These are phyloP conservation scores for Synergus japonicus DNA, from an alignment of 2,888 invertebrate species.

Conservation along the genomic window DNA sequence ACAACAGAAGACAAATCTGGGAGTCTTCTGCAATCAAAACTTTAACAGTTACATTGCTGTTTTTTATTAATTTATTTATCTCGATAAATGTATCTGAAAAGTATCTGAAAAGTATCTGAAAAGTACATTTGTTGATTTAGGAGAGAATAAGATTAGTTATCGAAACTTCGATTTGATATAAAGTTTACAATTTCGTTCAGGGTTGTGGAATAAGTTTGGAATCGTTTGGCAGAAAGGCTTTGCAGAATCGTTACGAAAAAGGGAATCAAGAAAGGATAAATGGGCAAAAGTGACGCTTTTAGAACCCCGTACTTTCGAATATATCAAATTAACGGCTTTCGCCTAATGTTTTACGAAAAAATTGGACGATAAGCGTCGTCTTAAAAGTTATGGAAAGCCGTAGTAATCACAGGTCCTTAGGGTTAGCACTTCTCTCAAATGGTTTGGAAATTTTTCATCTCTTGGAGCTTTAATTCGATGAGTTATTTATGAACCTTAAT, in stretches of 20 bases:
- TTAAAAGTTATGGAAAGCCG: conserved; percentile 2
- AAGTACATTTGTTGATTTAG: not conserved
- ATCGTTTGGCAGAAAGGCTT: not conserved
- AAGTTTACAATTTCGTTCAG: not conserved
- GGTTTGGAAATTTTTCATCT: conserved; percentile 6
- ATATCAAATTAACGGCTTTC: conserved; percentile 16
- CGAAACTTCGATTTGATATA: not conserved
- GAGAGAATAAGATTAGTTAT: not conserved
- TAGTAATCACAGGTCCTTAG: not conserved
- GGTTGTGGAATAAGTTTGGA: not conserved
- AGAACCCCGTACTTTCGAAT: not conserved
- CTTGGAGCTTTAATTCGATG: not conserved
- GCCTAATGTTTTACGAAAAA: not conserved
- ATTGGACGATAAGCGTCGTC: conserved; percentile 19
- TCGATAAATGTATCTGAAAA: too few species aligned
- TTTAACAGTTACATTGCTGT: not conserved
- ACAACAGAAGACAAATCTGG: not conserved
- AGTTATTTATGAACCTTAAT: not conserved
- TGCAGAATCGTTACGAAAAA: not conserved
- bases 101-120: too few species aligned
- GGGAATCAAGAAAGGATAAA: conserved; percentile 12
- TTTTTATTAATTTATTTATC: not conserved
- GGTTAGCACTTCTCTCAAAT: not conserved
- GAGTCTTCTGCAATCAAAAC: conserved; percentile 20
- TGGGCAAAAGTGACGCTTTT: conserved; percentile 6